These are phyloP conservation scores for Macropis europaea DNA, from an alignment of 2,888 invertebrate genomes.

Conservation along the genomic window DNA sequence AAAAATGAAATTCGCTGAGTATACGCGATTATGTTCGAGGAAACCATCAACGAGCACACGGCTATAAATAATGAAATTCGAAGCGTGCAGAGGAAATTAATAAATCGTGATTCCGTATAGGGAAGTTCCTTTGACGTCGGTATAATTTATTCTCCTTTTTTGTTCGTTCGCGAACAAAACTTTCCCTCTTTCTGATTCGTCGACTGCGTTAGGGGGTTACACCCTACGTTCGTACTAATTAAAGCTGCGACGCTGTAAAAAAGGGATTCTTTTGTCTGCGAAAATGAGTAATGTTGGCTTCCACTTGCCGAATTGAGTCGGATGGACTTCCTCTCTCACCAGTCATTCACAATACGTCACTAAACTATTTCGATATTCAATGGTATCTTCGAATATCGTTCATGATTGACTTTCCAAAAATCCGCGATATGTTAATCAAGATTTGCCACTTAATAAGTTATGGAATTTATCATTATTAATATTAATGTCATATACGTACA, in stretches of 20 bases:
- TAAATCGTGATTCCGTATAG: background rate
- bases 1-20: no score
- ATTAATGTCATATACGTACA: no score
- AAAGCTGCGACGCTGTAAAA: slow-evolving; percentile 34
- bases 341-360: slow-evolving; percentile 14
- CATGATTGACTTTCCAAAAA: no score
- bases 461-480: no score
- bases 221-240: slow-evolving; percentile 35
- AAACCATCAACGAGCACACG: background rate
- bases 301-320: background rate
- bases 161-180: slow-evolving; percentile 19
- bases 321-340: background rate
- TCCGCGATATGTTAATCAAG: no score
- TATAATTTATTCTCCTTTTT: slow-evolving; percentile 32
- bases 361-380: background rate
- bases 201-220: slow-evolving; percentile 16
- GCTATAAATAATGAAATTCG: background rate
- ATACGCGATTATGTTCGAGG: background rate
- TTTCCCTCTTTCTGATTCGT: slow-evolving; percentile 8
- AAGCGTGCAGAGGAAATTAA: background rate
- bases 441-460: no score
- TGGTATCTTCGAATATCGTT: background rate
- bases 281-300: slow-evolving; percentile 32
- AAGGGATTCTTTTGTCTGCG: slow-evolving; percentile 17
- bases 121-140: background rate